These are phyloP conservation scores for Hirudo medicinalis DNA, from an alignment of 1,140 invertebrate genomes.

Conservation along the genomic window DNA sequence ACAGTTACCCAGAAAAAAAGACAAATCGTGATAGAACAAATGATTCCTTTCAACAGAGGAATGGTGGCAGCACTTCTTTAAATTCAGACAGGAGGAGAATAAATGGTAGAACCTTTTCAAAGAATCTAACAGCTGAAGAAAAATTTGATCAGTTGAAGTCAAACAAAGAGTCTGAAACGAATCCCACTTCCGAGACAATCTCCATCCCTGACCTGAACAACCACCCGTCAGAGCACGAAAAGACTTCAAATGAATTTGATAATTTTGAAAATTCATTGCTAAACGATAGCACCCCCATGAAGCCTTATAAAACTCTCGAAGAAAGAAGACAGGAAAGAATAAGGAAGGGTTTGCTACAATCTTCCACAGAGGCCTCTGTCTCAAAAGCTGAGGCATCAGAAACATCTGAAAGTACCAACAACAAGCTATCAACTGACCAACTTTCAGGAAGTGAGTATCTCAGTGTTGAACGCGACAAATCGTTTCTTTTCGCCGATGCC, in stretches of 20 bases:
- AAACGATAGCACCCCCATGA: neutral
- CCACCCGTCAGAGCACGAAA: neutral
- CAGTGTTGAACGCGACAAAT: neutral
- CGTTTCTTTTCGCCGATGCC: too few relatives aligned
- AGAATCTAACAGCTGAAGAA: slow-evolving; percentile 1
- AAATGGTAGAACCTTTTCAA: too few relatives aligned
- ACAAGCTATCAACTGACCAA: neutral
- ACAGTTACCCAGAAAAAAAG: neutral
- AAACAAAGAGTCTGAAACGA: neutral
- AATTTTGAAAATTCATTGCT: neutral
- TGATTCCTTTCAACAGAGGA: too few relatives aligned
- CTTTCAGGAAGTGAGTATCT: neutral
- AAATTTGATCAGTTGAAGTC: neutral
- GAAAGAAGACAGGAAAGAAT: slow-evolving; percentile 2
- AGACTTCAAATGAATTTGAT: slow-evolving; percentile 6
- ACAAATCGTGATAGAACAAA: too few relatives aligned
- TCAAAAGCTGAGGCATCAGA: neutral
- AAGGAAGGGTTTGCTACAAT: neutral
- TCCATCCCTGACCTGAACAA: neutral
- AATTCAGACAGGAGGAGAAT: too few relatives aligned
- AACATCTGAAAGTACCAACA: neutral
- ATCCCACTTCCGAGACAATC: neutral
- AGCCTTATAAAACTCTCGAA: slow-evolving; percentile 3
- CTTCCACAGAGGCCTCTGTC: neutral
- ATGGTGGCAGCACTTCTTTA: too few relatives aligned